Base-by-base conservation (phyloP, 2,888 invertebrate genomes). In the Habroteleia sp. region DNA sequence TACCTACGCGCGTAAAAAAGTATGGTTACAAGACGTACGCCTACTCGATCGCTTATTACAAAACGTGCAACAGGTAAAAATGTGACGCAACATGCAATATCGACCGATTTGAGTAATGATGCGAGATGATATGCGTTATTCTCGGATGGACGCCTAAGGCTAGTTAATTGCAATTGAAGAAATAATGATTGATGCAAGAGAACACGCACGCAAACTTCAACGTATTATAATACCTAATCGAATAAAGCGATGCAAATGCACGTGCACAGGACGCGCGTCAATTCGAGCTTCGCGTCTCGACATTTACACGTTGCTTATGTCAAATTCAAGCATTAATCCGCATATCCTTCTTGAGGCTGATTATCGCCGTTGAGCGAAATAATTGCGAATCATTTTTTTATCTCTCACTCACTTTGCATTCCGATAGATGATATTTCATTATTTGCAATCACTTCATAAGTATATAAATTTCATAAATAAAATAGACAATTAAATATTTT, bases 311-410 rank as follows among this genome's bases (percentile, higher is more conserved):
- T 54, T 29, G 66, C 76, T 62, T 63, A 29, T 63, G 74, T 73
- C 69, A 74, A 77, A 81, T 80, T 79, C 77, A 79, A 81, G 79
- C 74, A 74, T 79, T 76, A 68, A 79, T 75, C 77, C 78, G 71
- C 71, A 62, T 54, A 73, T 54, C 68, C 66, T 48, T 72, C 68
- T 63, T 58, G 4, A 33, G 68, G 42, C 60, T 78, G 79, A 80
- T 80, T 79, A 79, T 77, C 77, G 75, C 58, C 69, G 54, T 78
- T 72, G 69, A 74, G 76, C 65, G 52, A 50, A 69, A 77, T 76
- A 77, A 60, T 68, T 71, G 71, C 52, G 35, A 20, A 3, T 3
- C 20, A 20, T 20, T 20, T 20, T 20, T 20, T 20, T 4, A 20
- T 4, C 20, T 4, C 20, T 4, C 20, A n/a, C n/a, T n/a, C n/a